phyloP scores from a whole-genome alignment of 2,888 invertebrate genomes.

The Drosophila sordidula region DNA sequence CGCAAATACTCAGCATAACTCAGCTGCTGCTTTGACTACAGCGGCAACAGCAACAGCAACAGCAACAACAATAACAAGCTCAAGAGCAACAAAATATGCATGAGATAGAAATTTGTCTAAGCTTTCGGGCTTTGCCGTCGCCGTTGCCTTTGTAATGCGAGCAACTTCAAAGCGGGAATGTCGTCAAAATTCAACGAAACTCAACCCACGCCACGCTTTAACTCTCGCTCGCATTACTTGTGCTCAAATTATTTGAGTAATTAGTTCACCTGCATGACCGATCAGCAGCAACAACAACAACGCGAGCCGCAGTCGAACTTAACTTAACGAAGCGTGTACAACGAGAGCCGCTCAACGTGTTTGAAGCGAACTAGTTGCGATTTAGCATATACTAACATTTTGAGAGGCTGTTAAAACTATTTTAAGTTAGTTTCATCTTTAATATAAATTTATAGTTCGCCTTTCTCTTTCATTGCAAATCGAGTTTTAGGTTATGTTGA shows the following conservation, averaged over 20 bases:
- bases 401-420: no score
- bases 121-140: constrained; percentile 42
- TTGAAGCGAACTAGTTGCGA: background rate
- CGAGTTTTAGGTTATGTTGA: no score
- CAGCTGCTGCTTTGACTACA: constrained; percentile 36
- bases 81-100: constrained; percentile 62
- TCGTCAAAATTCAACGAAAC: constrained; percentile 51
- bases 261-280: constrained; percentile 50
- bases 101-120: constrained; percentile 67
- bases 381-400: background rate
- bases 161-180: constrained; percentile 75
- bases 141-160: constrained; percentile 66
- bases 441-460: no score
- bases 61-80: constrained; percentile 20
- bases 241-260: constrained; percentile 47
- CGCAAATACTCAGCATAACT: constrained; percentile 76
- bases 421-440: no score
- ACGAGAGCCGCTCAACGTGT: background rate
- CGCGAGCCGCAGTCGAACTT: background rate
- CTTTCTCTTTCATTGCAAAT: no score
- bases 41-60: constrained; percentile 14
- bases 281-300: constrained; percentile 23
- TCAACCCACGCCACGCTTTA: constrained; percentile 1
- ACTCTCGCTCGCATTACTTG: constrained; percentile 33
- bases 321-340: background rate